phyloP scores from a whole-genome alignment of 2,113 vertebrate genomes.

The Xiphorhynchus elegans region DNA sequence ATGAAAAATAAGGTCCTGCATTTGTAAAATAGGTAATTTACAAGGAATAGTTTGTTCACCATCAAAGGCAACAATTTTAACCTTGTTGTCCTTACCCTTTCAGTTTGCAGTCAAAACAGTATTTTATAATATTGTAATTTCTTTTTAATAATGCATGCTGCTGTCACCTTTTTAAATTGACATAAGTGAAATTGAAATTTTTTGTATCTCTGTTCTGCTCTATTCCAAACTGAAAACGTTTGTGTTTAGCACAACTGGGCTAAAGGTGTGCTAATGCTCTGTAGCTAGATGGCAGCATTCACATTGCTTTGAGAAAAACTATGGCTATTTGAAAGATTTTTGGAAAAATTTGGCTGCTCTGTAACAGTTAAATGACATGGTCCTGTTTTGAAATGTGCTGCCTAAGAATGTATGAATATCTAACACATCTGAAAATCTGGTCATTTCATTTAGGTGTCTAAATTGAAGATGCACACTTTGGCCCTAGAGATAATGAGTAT shows the following conservation, averaged over 20 bases:
- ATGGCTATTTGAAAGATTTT: not conserved
- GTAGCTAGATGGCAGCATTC: conserved; percentile 67
- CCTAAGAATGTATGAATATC: not conserved
- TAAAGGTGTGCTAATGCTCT: not conserved
- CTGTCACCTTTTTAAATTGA: not conserved
- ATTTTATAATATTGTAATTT: not conserved
- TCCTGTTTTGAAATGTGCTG: not conserved
- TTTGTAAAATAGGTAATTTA: not conserved
- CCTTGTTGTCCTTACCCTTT: not conserved
- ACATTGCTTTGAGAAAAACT: conserved; percentile 9
- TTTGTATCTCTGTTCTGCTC: not conserved
- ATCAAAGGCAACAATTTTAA: not conserved
- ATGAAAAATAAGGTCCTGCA: not conserved
- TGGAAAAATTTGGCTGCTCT: not conserved
- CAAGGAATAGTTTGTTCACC: not conserved
- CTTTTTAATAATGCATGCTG: not conserved
- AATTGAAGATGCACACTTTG: not conserved
- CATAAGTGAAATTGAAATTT: not conserved
- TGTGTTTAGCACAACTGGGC: not conserved
- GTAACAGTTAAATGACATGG: not conserved
- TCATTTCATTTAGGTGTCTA: not conserved
- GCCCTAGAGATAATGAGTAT: not conserved
- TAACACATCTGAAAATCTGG: not conserved
- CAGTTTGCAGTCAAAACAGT: not conserved
- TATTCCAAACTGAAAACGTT: not conserved